Conservation (phyloP, 2,797 vertebrate genomes). For the Acanthopagrus latus region DNA sequence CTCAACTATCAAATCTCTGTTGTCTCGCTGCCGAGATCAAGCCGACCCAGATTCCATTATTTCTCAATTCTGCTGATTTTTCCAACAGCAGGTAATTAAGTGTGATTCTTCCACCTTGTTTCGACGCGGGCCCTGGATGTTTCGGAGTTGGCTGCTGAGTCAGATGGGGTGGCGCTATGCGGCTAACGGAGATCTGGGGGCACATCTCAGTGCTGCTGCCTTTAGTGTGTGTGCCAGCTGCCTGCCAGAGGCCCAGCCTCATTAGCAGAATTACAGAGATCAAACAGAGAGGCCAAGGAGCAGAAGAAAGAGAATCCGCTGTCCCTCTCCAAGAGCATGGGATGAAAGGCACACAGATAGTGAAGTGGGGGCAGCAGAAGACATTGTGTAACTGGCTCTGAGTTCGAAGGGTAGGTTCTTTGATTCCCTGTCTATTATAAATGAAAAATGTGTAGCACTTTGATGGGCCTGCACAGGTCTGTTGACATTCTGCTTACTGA, state of each 20-base stretch:
- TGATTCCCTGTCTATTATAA: constrained; percentile 80
- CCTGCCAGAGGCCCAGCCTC: constrained; percentile 83
- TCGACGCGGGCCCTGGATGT: constrained; percentile 48
- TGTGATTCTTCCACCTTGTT: constrained; percentile 64
- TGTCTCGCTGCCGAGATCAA: constrained; percentile 52
- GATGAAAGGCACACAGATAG: constrained; percentile 82
- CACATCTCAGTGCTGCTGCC: constrained; percentile 70
- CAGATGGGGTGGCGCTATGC: constrained; percentile 70
- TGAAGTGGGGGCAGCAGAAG: constrained; percentile 71
- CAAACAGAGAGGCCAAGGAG: constrained; percentile 82
- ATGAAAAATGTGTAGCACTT: constrained; percentile 74
- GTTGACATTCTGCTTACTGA: constrained; percentile 69
- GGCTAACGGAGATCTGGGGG: constrained; percentile 75
- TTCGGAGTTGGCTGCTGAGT: constrained; percentile 79
- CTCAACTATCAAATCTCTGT: constrained; percentile 41
- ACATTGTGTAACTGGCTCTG: constrained; percentile 79
- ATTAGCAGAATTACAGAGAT: constrained; percentile 87
- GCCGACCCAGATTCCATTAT: constrained; percentile 71
- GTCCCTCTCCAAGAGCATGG: constrained; percentile 75
- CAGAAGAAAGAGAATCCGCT: constrained; percentile 80
- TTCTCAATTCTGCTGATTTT: constrained; percentile 70
- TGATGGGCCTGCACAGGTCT: constrained; percentile 68
- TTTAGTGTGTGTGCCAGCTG: constrained; percentile 81
- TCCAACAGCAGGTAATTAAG: constrained; percentile 71
- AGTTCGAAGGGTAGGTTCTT: constrained; percentile 77